phyloP scores from a whole-genome alignment of 2,113 vertebrate species.

The Marcusenius ussheri region DNA sequence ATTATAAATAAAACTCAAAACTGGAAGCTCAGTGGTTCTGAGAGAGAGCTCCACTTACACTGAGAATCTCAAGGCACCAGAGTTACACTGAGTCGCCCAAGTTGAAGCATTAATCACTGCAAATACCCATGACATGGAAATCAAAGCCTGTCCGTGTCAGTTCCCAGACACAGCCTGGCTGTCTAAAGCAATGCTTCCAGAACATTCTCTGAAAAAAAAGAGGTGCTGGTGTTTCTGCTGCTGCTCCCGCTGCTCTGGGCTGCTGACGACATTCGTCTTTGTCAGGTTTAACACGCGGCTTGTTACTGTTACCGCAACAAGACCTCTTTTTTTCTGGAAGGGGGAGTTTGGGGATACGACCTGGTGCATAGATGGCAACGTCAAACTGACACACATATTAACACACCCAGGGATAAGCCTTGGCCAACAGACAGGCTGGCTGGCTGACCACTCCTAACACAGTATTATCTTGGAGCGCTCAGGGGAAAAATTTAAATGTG shows the following conservation, averaged over 20 bases:
- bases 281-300: conserved; percentile 38
- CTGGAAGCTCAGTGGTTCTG: background rate
- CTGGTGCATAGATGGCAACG: conserved; percentile 14
- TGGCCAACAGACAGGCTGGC: background rate
- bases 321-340: background rate
- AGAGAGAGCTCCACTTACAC: conserved; percentile 1
- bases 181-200: conserved; percentile 28
- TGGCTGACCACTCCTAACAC: background rate
- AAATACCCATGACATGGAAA: conserved; percentile 63
- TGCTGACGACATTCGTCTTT: conserved; percentile 49
- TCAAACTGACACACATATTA: background rate
- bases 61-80: conserved; percentile 41
- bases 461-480: background rate
- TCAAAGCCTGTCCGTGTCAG: conserved; percentile 55
- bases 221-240: background rate
- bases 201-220: conserved; percentile 17
- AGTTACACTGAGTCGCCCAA: conserved; percentile 56
- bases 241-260: conserved; percentile 30
- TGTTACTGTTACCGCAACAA: background rate
- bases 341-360: background rate
- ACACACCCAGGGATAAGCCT: background rate
- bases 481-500: background rate
- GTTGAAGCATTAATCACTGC: conserved; percentile 64
- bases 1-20: background rate
- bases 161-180: conserved; percentile 31